Base-by-base conservation (phyloP, 1,140 invertebrate genomes). In the Manduca sexta region DNA sequence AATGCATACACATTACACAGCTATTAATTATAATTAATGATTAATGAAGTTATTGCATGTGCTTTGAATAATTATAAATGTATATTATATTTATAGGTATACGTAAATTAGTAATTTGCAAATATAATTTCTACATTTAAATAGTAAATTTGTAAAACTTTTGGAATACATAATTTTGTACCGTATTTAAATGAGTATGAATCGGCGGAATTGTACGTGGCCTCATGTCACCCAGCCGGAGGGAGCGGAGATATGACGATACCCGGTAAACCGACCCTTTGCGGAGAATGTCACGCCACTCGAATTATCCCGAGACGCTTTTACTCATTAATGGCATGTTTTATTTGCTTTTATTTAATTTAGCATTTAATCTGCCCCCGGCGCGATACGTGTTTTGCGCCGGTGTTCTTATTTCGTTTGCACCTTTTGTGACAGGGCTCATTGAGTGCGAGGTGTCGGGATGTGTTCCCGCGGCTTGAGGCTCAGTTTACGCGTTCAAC, bases 301-400 rank as follows among this genome's bases (percentile, higher is more conserved):
- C 64, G 63, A 73, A 79, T 77, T 74, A 72, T 72, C 63, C 69
- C 63, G 21, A 62, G 68, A 63, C 64, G 65, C 65, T 70, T 76
- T 77, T 71, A 72, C 70, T 75, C 68, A 73, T 79, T 80, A 80
- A 77, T 74, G 64, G 66, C 35, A 41, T 42, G 57, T 77, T 85
- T 83, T 83, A 83, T 85, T 85, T 82, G 79, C 78, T 85, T 70
- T 80, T 74, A 83, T 84, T 83, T 83, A 85, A 85, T 85, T 85
- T 85, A 69, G 71, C 74, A 83, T 83, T 84, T 72, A 85, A 81
- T 82, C 75, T 84, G 69, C 71, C 68, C 71, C 69, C 41, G 67
- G 74, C 69, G 62, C 68, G 67, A 73, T 67, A 68, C 64, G 62
- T 64, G 69, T 71, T 71, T 60, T 70, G 53, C 42, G 64, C 64